A percentile compares a stretch with the other conserved stretches of the same genome.
These are phyloP conservation scores for Sycophila sp. DNA, from an alignment of 1,140 invertebrate species.

Conservation along the genomic window DNA sequence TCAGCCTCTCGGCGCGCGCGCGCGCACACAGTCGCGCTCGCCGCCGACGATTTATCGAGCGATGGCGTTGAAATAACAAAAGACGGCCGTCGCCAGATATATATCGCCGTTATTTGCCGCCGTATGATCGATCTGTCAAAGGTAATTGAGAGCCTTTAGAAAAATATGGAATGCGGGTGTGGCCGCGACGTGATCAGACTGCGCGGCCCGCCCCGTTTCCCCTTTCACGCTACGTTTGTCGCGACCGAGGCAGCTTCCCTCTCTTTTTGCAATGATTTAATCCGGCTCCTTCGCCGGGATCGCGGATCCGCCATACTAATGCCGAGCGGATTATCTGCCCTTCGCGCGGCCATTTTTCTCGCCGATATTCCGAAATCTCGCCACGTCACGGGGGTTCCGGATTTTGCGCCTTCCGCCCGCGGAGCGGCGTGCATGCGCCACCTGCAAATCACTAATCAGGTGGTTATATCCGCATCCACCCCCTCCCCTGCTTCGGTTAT, in stretches of 20 bases:
- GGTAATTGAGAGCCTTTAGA: conserved; percentile 33
- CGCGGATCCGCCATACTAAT: conserved; percentile 1
- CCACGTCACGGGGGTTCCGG: too few species aligned
- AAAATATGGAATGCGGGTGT: conserved; percentile 35
- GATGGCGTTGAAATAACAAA: conserved; percentile 20
- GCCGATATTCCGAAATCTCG: too few species aligned
- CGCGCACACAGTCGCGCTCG: not conserved
- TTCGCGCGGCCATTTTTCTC: too few species aligned
- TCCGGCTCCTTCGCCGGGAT: not conserved
- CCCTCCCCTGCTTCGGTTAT: too few species aligned
- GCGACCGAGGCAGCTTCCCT: not conserved
- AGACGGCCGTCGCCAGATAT: conserved; percentile 5
- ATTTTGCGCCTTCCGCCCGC: too few species aligned
- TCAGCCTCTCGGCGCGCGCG: too few species aligned
- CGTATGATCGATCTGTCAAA: conserved; percentile 34
- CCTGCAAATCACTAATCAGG: too few species aligned
- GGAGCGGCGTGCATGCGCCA: too few species aligned
- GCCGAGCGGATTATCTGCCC: too few species aligned
- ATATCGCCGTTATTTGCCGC: conserved; percentile 24
- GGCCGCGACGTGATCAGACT: conserved; percentile 26
- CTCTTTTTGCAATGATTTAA: conserved; percentile 4
- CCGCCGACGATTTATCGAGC: conserved; percentile 6
- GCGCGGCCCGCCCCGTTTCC: not conserved
- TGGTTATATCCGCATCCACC: too few species aligned
- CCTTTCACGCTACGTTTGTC: not conserved